phyloP scores from a whole-genome alignment of 2,888 invertebrate genomes.

The Strigamia maritima region DNA sequence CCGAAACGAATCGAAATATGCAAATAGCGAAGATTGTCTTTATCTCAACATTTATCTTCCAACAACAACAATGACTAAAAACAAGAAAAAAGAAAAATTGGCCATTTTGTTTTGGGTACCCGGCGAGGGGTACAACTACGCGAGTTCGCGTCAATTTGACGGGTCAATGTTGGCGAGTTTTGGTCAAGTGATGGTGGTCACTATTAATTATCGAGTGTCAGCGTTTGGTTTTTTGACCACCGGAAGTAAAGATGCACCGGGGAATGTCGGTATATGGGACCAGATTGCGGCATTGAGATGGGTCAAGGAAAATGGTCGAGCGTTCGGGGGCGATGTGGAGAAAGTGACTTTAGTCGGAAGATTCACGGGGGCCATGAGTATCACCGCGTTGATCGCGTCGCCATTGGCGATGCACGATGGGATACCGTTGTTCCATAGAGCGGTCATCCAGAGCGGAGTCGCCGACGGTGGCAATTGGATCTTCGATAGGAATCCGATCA shows the following conservation, averaged over 20 bases:
- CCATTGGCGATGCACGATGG: slow-evolving; percentile 33
- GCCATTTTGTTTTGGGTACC: slow-evolving; percentile 65
- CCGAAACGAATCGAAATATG: slow-evolving; percentile 34
- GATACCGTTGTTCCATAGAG: slow-evolving; percentile 45
- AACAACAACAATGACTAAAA: slow-evolving; percentile 50
- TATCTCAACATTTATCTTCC: slow-evolving; percentile 80
- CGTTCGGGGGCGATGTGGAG: slow-evolving; percentile 48
- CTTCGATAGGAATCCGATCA: slow-evolving; percentile 44
- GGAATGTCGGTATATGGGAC: slow-evolving; percentile 50
- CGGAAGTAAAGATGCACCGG: slow-evolving; percentile 46
- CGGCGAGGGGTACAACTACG: slow-evolving; percentile 53
- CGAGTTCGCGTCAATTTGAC: slow-evolving; percentile 57
- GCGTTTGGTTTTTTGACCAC: slow-evolving; percentile 53
- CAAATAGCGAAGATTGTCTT: slow-evolving; percentile 68
- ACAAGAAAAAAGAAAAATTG: not conserved
- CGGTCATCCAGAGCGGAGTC: slow-evolving; percentile 48
- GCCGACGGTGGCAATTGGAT: slow-evolving; percentile 45
- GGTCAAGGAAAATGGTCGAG: slow-evolving; percentile 48
- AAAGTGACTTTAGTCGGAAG: slow-evolving; percentile 50
- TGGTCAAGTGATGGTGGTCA: slow-evolving; percentile 57
- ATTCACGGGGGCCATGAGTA: slow-evolving; percentile 49
- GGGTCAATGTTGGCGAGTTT: slow-evolving; percentile 56
- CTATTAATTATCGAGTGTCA: slow-evolving; percentile 58
- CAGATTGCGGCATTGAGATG: slow-evolving; percentile 49
- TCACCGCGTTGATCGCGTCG: slow-evolving; percentile 45